Percentiles rank a stretch among this genome's conserved stretches.
These are phyloP conservation scores for Euwallacea fornicatus DNA, from an alignment of 1,140 invertebrate species.

Conservation along the genomic window DNA sequence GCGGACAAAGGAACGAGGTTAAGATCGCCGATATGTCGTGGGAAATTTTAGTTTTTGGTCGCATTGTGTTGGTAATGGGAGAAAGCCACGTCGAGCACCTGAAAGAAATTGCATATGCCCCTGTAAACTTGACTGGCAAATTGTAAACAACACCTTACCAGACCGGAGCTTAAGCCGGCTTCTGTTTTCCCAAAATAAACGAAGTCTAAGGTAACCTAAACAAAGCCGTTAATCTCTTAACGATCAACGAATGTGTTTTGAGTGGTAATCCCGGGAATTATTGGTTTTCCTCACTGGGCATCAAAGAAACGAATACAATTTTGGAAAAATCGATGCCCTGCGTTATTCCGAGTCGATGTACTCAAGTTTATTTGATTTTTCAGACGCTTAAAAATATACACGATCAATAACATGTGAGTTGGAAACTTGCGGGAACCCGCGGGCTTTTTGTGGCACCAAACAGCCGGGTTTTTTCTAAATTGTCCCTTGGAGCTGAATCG, in stretches of 20 bases:
- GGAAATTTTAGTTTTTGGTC: conserved; percentile 5
- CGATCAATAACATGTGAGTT: conserved; percentile 1
- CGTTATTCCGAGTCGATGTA: no score
- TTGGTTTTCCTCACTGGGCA: not conserved
- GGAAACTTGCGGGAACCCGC: not conserved
- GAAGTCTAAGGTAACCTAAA: not conserved
- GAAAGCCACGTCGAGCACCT: no score
- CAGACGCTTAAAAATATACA: not conserved
- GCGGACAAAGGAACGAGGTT: conserved; percentile 8
- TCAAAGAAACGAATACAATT: not conserved
- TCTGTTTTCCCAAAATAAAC: not conserved
- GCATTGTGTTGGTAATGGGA: no score
- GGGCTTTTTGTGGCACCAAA: not conserved
- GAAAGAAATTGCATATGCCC: no score
- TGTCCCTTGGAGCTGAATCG: conserved; percentile 24
- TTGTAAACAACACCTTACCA: no score
- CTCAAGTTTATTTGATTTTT: no score
- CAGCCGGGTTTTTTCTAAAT: conserved; percentile 24
- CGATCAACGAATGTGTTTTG: no score
- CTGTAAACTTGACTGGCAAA: no score
- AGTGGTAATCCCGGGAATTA: no score
- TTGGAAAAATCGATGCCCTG: not conserved
- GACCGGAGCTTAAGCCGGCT: not conserved
- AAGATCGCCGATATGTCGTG: conserved; percentile 6
- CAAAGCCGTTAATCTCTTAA: no score